These are phyloP conservation scores for Geotria australis DNA, from an alignment of 2,797 vertebrate species.

Conservation along the genomic window DNA sequence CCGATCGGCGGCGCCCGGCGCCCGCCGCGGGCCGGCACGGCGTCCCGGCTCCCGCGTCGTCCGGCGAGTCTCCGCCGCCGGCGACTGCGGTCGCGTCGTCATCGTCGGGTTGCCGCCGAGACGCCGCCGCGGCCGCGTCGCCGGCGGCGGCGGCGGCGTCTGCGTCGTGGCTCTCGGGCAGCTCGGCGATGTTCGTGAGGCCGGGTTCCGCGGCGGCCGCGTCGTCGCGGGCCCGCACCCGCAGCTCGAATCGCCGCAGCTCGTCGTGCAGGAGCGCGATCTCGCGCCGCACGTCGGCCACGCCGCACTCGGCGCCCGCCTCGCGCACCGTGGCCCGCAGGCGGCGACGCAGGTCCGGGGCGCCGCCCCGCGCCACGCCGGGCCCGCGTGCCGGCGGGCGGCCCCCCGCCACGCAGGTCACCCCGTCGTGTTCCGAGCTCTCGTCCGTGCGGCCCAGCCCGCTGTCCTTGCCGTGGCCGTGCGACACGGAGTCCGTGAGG, in stretches of 20 bases:
- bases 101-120: no score
- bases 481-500: conserved; percentile 1
- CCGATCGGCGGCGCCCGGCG: no score
- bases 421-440: conserved; percentile 32
- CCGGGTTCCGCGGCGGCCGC: not conserved
- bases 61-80: no score
- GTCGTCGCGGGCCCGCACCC: conserved; percentile 5
- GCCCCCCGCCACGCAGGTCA: not conserved
- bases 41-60: no score
- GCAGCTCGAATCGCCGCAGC: conserved; percentile 61
- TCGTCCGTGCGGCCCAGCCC: conserved; percentile 27
- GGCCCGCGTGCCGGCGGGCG: not conserved
- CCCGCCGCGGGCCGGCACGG: no score
- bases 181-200: no score
- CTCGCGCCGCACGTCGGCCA: conserved; percentile 45
- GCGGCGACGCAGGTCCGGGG: not conserved
- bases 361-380: not conserved
- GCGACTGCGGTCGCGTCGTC: no score
- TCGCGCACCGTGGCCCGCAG: not conserved
- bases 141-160: no score
- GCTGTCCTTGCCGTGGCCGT: conserved; percentile 37
- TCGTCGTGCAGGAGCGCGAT: conserved; percentile 77
- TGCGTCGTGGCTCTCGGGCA: no score
- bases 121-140: no score
- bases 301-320: conserved; percentile 17